Evolutionary conservation across 2,797 vertebrate species (phyloP).

Genomic region (Pitangus sulphuratus): DNA sequence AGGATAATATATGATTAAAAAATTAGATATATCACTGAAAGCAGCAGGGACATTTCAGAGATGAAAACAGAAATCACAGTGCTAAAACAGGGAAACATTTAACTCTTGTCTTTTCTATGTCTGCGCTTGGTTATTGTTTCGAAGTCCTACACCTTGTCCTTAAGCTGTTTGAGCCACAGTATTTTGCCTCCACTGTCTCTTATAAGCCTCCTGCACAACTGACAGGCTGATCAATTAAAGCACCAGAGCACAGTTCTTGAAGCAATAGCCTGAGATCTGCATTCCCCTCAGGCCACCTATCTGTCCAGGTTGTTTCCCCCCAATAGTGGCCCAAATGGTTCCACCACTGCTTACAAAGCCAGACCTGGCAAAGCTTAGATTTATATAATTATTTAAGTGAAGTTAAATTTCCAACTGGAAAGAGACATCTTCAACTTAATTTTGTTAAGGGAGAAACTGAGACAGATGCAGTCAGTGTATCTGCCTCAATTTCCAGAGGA

Average conservation of each 20-base stretch:
- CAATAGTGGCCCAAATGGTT: not conserved
- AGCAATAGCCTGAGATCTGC: not conserved
- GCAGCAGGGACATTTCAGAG: not conserved
- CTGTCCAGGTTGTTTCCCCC: not conserved
- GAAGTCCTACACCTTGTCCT: not conserved
- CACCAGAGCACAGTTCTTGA: not conserved
- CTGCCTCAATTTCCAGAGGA: not conserved
- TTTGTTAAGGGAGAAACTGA: not conserved
- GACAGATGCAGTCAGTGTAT: accelerated
- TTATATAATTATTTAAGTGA: not conserved
- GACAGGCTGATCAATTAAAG: not conserved
- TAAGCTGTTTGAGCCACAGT: not conserved
- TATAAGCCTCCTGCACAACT: not conserved
- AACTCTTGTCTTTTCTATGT: not conserved
- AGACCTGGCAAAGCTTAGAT: not conserved
- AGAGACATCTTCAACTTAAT: not conserved
- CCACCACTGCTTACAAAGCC: not conserved
- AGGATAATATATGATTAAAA: not conserved
- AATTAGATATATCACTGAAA: not conserved
- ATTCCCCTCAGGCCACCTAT: accelerated
- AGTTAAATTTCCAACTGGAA: not conserved
- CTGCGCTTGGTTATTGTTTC: not conserved
- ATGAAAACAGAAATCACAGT: not conserved
- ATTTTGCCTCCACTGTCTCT: not conserved
- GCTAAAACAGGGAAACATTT: not conserved